These are phyloP conservation scores for Planiliza haematocheilus DNA, from an alignment of 2,113 vertebrate genomes.

Conservation along the genomic window DNA sequence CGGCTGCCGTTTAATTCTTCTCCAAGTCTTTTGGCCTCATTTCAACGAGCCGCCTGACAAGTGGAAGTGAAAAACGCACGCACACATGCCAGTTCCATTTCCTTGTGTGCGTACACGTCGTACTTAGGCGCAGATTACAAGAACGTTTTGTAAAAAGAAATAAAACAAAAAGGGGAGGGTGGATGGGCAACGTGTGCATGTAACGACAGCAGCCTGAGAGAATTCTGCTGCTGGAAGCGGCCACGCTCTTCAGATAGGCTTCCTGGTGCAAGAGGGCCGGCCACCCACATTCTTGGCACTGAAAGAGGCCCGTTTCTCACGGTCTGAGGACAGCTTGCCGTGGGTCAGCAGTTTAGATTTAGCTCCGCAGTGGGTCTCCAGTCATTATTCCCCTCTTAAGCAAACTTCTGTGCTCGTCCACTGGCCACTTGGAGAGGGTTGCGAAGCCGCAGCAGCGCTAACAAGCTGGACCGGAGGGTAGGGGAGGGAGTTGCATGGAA, in stretches of 20 bases:
- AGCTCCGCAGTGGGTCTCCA: slow-evolving; percentile 41
- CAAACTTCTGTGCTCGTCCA: slow-evolving; percentile 41
- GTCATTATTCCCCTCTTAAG: slow-evolving; percentile 59
- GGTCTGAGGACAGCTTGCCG: slow-evolving; percentile 62
- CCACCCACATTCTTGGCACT: slow-evolving; percentile 72
- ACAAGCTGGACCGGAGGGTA: background rate
- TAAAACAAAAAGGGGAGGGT: background rate
- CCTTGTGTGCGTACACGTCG: background rate
- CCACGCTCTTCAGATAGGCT: slow-evolving; percentile 36
- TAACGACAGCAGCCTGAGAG: slow-evolving; percentile 25
- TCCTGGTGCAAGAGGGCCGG: slow-evolving; percentile 49
- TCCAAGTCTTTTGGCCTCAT: slow-evolving; percentile 8
- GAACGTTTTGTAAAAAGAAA: background rate
- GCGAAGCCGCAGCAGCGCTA: slow-evolving; percentile 20
- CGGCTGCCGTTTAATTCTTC: background rate
- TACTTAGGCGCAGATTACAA: slow-evolving; percentile 17
- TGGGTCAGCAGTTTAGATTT: slow-evolving; percentile 69
- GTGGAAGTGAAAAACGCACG: slow-evolving; percentile 13
- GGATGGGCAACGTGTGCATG: background rate
- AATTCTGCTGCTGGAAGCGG: slow-evolving; percentile 21
- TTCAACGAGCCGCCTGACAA: slow-evolving; percentile 21
- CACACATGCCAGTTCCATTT: slow-evolving; percentile 13
- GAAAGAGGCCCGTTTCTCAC: slow-evolving; percentile 70
- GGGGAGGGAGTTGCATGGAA: slow-evolving; percentile 5
- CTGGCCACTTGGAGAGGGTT: slow-evolving; percentile 13